Base-by-base conservation (phyloP, 2,888 invertebrate species). In the Drosophila ustulata region DNA sequence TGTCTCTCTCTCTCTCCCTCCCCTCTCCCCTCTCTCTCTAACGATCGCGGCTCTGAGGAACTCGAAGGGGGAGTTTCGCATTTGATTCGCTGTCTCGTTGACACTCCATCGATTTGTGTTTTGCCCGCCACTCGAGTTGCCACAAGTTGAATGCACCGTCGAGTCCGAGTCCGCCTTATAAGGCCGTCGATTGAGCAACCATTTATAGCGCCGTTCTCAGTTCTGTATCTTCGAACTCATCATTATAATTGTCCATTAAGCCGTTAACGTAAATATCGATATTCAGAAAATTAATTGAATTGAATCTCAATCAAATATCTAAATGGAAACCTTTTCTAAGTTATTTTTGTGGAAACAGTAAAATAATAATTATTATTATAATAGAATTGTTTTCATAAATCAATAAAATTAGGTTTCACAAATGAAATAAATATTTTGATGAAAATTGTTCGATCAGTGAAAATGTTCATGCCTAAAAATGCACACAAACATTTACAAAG, bases 121-220 rank as follows among this genome's bases (percentile, higher is more conserved):
- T 34, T 11, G 43, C 59, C 39, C 39, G 58, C 26, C 55, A 43
- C 71, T 75, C 28, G 28, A 70, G 34, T 37, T 51, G 74, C 55
- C 43, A 39, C 64, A 59, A 59, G 78, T 80, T 78, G 78, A 78
- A 78, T 65, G 78, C 68, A 65, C 80, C 52, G 26, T 62, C 51
- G 50, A 76, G 78, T 56, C 64, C 51, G 50, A 76, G 78, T 56
- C 64, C 51, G 5, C 51, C 69, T 58, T 65, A 55, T 65, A 68
- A 37, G 68, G 57, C 2, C 47, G 23, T 30, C 61, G 49, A 64
- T 67, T 67, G 63, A 39, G 7, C 51, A 49, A 51, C 57, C 68
- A 57, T 78, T 67, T 78, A 58, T 52, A 58, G 66, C 11, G 18
- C 32, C 32, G 6, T 5, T 28, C 39, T 55, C n/a, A 13, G 11